A percentile compares a stretch with the other conserved stretches of the same genome.
Evolutionary conservation across 2,797 vertebrate genomes (phyloP).

Genomic region (Pangasius larnaudii): DNA sequence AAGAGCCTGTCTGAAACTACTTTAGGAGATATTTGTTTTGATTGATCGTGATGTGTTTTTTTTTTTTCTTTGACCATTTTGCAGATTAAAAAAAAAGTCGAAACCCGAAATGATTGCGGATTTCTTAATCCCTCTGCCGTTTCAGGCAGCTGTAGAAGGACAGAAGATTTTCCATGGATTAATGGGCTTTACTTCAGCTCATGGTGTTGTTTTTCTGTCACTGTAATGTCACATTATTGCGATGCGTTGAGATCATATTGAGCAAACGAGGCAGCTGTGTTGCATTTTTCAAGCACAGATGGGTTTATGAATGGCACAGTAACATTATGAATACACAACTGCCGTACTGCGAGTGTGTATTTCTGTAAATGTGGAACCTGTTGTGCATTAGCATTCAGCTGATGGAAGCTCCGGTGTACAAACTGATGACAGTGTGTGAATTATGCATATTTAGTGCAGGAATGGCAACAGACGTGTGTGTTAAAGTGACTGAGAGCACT

Average conservation of each 20-base stretch:
- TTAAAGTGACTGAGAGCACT: neutral
- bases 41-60: neutral
- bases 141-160: neutral
- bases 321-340: neutral
- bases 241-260: neutral
- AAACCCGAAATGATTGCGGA: neutral
- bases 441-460: neutral
- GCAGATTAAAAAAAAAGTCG: too few relatives aligned
- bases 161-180: neutral
- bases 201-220: conserved; percentile 14
- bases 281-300: conserved; percentile 2
- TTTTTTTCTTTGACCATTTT: neutral
- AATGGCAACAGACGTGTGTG: neutral
- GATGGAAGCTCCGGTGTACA: neutral
- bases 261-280: conserved; percentile 24
- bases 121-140: neutral
- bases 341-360: neutral
- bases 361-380: conserved; percentile 7
- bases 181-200: conserved; percentile 15
- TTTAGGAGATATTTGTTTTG: neutral
- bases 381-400: neutral
- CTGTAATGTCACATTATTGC: conserved; percentile 1
- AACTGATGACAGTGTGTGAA: neutral
- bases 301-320: neutral
- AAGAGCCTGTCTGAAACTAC: neutral